Conservation (phyloP, 2,113 vertebrate species). For the Passer montanus region DNA sequence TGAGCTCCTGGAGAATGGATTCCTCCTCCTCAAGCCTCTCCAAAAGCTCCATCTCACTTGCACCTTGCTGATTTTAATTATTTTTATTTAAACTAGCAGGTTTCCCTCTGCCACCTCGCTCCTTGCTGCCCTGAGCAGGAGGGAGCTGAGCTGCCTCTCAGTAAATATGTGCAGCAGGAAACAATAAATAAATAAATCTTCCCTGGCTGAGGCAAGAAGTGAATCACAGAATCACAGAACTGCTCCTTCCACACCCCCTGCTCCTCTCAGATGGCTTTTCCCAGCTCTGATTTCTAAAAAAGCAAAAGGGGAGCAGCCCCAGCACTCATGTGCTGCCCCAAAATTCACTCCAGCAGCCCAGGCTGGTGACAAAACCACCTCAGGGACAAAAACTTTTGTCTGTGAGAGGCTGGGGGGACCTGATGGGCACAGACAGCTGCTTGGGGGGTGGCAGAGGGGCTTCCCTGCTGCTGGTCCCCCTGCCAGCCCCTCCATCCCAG, state of each 20-base stretch:
- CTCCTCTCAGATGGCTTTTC: background rate
- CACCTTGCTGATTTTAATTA: background rate
- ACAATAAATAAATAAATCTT: background rate
- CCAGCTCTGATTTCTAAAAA: background rate
- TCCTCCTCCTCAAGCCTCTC: background rate
- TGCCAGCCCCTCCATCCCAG: background rate
- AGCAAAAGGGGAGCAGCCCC: background rate
- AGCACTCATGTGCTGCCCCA: accelerated
- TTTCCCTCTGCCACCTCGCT: background rate
- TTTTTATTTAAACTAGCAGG: background rate
- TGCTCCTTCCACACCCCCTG: background rate
- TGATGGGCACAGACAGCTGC: accelerated
- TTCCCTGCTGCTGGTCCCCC: background rate
- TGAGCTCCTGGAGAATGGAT: background rate
- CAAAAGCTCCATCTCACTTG: background rate
- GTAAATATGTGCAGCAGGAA: background rate
- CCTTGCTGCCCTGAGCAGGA: background rate
- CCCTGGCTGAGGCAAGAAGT: accelerated
- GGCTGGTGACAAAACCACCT: background rate
- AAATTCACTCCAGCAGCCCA: background rate
- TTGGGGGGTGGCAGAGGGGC: background rate
- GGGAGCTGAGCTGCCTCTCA: background rate
- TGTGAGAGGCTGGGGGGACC: accelerated
- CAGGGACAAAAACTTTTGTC: background rate
- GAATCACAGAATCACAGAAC: background rate